Base-by-base conservation (phyloP, 2,888 invertebrate genomes). In the Diarsia rubi region DNA sequence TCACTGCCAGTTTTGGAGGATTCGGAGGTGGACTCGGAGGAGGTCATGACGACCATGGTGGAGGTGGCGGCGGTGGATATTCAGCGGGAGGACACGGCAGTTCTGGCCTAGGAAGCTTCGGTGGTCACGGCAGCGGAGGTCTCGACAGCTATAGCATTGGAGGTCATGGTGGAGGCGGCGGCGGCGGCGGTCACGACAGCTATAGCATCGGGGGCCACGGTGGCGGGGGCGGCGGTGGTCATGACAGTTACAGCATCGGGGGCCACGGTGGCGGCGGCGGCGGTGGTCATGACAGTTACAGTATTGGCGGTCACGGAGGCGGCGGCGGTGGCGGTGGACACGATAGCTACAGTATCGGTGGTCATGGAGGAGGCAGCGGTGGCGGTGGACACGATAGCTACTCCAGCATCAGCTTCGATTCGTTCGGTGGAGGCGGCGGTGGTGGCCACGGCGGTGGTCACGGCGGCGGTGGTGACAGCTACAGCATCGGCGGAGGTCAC, bases 91-190 rank as follows among this genome's bases (percentile, higher is more conserved):
- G 86, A 59, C 85, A 86, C 16, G 80, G 82, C 24, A 79, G 86
- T 57, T 73, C 76, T 62, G 89, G 87, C 45, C 84, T 86, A 71
- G 88, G 88, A 42, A 85, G 85, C 44, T 85, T 82, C 75, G 89
- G 90, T 27, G 89, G 89, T 42, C 87, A 85, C 9, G 86, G 88
- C 27, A 65, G 85, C 0, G 69, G 71, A 81, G 89, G 88, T 14
- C 85, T 85, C n/a, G 89, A 89, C 44, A 87, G 88, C 54, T 87
- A 89, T 73, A 69, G 88, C 24, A 85, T 85, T 21, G 90, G 88
- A 79, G 86, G 86, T n/a, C 86, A 87, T 19, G 85, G 85, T 19
- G 84, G 86, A 6, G 89, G 84, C 16, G 81, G 84, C 2, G 84
- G 84, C 27, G 85, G 85, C 1, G 86, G 87, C 11, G 77, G 90